phyloP scores from a whole-genome alignment of 1,140 invertebrate species.

The Drosophila malerkotliana region DNA sequence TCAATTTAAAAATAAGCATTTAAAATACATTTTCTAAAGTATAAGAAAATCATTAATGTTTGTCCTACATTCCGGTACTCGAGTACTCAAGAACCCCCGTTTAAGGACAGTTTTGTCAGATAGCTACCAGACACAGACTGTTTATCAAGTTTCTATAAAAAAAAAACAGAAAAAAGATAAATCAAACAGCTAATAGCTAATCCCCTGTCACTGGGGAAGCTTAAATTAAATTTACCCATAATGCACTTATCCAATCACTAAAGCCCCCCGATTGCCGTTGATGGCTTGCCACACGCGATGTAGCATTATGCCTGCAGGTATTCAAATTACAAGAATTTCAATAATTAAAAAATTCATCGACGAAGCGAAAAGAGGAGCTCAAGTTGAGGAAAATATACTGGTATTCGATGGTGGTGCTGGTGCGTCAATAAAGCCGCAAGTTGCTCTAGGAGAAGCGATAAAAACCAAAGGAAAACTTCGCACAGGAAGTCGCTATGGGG shows the following conservation, averaged over 20 bases:
- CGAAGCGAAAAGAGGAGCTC: constrained; percentile 15
- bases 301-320: constrained; percentile 36
- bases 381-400: neutral
- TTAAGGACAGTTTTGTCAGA: neutral
- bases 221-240: constrained; percentile 42
- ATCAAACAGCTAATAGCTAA: constrained; percentile 17
- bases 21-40: no score
- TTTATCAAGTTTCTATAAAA: neutral
- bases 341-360: constrained; percentile 71
- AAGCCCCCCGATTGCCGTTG: constrained; percentile 26
- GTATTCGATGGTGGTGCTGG: constrained; percentile 6
- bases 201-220: neutral
- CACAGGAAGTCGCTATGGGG: constrained; percentile 68
- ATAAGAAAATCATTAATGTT: no score
- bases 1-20: neutral
- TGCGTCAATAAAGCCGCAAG: constrained; percentile 51
- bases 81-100: neutral
- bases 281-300: constrained; percentile 41
- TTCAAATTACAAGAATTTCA: constrained; percentile 52
- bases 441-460: constrained; percentile 59
- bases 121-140: neutral
- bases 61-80: no score
- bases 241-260: constrained; percentile 30
- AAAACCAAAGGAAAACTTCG: constrained; percentile 61
- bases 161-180: neutral